Base-by-base conservation (phyloP, 2,888 invertebrate species). In the Drosophila helvetica region DNA sequence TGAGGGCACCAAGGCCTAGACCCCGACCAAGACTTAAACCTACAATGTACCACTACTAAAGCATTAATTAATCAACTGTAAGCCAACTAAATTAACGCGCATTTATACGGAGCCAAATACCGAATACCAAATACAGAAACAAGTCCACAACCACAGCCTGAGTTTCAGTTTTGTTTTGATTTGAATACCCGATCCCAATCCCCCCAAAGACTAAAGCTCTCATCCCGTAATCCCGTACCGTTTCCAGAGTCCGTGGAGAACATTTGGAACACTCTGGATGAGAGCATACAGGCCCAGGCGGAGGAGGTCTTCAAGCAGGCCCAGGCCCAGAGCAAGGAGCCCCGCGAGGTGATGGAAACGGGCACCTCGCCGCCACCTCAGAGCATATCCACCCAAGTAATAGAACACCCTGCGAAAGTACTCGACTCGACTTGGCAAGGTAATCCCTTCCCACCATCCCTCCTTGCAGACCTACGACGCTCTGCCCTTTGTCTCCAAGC, bases 331-430 rank as follows among this genome's bases (percentile, higher is more conserved):
- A 92, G 93, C 25, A 94, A 95, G 0, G 94, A 95, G 7, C 94
- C 94, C 1, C 91, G 93, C 70, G 94, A 94, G 25, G 25, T 61
- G 18, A 52, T 63, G 65, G 53, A 96, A 65, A 96, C 95, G 54
- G 96, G 96, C 67, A 97, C 97, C 38, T 97, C 96, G 38, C 97
- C 97, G 48, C 96, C 96, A 38, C 97, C 97, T 3, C 97, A 97
- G 91, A 96, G 93, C 90, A 96, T 96, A 88, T 96, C 97, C 27
- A 97, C 97, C 25, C 97, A 97, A 94, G 96, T 96, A 86, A 53
- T 48, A 22, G 10, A 6, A 33, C 9, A 7, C 2, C 10, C 9
- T 43, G 10, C 8, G 3, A 18, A 30, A n/a, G n/a, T n/a, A n/a
- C n/a, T 10, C n/a, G 1, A 42, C 25, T 7, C 10, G 5, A 2